These are phyloP conservation scores for Lagria hirta DNA, from an alignment of 2,888 invertebrate genomes.

Conservation along the genomic window DNA sequence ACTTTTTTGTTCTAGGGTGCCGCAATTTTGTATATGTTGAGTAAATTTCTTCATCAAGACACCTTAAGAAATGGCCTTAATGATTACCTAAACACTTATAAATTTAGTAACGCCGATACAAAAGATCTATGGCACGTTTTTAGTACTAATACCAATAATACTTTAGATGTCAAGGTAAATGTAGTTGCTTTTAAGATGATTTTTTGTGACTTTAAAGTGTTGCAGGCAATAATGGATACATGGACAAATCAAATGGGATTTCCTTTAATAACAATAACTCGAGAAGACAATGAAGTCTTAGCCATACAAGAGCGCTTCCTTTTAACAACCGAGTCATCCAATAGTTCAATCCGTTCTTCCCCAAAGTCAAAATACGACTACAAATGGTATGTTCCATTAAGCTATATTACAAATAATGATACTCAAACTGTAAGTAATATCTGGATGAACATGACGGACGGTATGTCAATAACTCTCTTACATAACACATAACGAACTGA, in stretches of 20 bases:
- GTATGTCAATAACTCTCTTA: conserved; percentile 54
- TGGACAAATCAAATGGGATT: conserved; percentile 86
- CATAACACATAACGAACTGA: too few species aligned
- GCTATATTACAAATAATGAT: conserved; percentile 70
- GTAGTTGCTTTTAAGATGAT: background rate
- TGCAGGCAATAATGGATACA: conserved; percentile 69
- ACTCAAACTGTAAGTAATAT: conserved; percentile 61
- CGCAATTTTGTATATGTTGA: conserved; percentile 71
- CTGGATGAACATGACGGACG: conserved; percentile 81
- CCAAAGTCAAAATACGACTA: conserved; percentile 60
- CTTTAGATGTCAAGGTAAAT: conserved; percentile 63
- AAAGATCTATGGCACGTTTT: conserved; percentile 80
- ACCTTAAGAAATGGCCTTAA: conserved; percentile 65
- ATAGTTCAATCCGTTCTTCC: conserved; percentile 44
- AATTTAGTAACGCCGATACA: conserved; percentile 73
- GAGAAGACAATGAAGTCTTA: conserved; percentile 63
- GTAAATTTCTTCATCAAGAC: conserved; percentile 66
- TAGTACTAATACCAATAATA: conserved; percentile 64
- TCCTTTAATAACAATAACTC: conserved; percentile 70
- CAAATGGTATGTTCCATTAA: conserved; percentile 79
- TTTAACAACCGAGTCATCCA: conserved; percentile 51
- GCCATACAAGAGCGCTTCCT: conserved; percentile 69
- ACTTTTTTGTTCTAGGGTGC: conserved; percentile 59
- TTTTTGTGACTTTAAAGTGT: conserved; percentile 12
- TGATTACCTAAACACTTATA: conserved; percentile 68